A percentile compares a stretch with the other conserved stretches of the same genome.
phyloP scores from a whole-genome alignment of 2,797 vertebrate genomes.

The Sphenodon punctatus region DNA sequence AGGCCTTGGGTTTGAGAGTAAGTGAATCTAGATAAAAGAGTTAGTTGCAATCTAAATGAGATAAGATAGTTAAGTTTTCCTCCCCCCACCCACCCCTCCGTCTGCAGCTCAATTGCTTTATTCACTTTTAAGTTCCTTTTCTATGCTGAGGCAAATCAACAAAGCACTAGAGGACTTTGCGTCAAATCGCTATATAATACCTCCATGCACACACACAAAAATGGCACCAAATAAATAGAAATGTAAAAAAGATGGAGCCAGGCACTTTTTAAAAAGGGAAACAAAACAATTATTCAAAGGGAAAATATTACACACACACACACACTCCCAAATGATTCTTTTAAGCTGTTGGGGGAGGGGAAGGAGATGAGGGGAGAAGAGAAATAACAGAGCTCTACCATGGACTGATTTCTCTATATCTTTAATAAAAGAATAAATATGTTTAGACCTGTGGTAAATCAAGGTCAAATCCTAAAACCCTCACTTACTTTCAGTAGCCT shows the following conservation, averaged over 20 bases:
- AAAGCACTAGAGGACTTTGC: background rate
- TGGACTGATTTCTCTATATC: background rate
- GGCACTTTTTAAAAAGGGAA: background rate
- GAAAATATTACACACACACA: background rate
- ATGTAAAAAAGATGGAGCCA: background rate
- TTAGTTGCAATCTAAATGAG: conserved; percentile 59
- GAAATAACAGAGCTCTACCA: background rate
- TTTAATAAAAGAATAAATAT: background rate
- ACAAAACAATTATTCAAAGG: conserved; percentile 29
- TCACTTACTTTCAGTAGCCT: background rate
- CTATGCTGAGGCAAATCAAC: background rate
- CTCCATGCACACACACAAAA: background rate
- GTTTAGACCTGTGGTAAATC: background rate
- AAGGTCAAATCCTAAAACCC: background rate
- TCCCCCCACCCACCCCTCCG: background rate
- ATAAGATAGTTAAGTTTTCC: conserved; percentile 38
- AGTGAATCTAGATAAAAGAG: conserved; percentile 74
- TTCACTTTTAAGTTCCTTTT: conserved; percentile 43
- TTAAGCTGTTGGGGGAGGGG: background rate
- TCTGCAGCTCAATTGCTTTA: conserved; percentile 22
- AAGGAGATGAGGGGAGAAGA: background rate
- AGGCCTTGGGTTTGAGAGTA: conserved; percentile 77
- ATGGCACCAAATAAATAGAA: background rate
- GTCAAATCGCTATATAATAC: conserved; percentile 8
- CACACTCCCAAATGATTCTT: background rate